Base-by-base conservation (phyloP, 2,113 vertebrate species). In the Platysternon megacephalum region DNA sequence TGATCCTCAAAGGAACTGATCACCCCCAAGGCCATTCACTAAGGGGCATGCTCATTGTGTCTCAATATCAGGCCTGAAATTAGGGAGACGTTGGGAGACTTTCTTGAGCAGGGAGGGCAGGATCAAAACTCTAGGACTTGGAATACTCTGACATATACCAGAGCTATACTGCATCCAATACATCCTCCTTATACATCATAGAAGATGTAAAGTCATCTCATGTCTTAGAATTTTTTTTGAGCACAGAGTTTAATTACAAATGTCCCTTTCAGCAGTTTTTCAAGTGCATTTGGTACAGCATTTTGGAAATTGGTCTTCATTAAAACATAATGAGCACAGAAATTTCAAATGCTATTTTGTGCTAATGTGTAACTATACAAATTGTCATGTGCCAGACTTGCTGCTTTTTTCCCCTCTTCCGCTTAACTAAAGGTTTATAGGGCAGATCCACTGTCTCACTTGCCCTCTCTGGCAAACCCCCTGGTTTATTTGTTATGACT, bases 281-380 rank as follows among this genome's bases (percentile, higher is more conserved):
- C 11, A 95, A 97, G 85, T 96, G 79, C 84, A 92, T 85, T 96
- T 97, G 91, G 90, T 93, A 95, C 79, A 58, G 93, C 93, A 92
- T 96, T 97, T 96, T 93, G 92, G 85, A 97, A 94, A 92, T 80
- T 88, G 84, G 78, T 39, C 79, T 96, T 96, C 94, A 94, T 96
- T 97, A 94, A 97, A 96, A 2, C 94, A 95, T 96, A 96, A 97
- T 95, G 85, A 96, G 91, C 87, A 52, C 88, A 90, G 93, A 32
- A 95, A 79, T 61, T 95, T 80, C 68, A 95, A 96, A 93, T 95
- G 91, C 82, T 90, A 11, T 48, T 96, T 81, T 79, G 58, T 94
- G 61, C 42, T 96, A 93, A 94, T 94, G 79, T 91, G 91, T 93
- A 94, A 92, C 91, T 93, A 78, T 89, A 96, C 88, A 95, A 95